Percentiles rank a stretch among this genome's conserved stretches.
These are phyloP conservation scores for Pantala flavescens DNA, from an alignment of 1,140 invertebrate species.

Conservation along the genomic window DNA sequence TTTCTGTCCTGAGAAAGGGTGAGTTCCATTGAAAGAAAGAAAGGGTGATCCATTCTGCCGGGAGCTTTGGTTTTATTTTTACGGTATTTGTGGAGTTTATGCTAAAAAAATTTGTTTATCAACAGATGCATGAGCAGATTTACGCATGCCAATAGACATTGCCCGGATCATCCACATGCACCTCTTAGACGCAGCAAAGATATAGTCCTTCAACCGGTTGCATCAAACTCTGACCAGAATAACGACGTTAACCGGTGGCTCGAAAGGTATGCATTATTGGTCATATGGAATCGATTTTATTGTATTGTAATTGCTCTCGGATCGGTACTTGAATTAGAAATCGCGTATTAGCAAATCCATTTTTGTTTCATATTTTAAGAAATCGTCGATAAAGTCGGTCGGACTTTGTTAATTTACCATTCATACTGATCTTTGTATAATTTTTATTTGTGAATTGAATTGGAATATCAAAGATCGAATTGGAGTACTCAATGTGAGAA, in stretches of 20 bases:
- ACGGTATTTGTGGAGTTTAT: not conserved
- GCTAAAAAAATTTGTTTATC: too few species aligned
- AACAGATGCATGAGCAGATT: slow-evolving; percentile 51
- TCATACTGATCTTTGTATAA: too few species aligned
- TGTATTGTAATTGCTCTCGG: too few species aligned
- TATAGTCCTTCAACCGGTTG: slow-evolving; percentile 40
- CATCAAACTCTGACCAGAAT: slow-evolving; percentile 40
- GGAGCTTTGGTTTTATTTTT: not conserved
- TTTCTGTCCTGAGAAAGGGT: slow-evolving; percentile 54
- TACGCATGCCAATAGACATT: slow-evolving; percentile 73
- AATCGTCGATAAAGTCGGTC: too few species aligned
- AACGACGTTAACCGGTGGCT: slow-evolving; percentile 46
- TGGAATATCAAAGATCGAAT: too few species aligned
- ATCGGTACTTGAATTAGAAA: too few species aligned
- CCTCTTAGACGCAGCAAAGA: slow-evolving; percentile 44
- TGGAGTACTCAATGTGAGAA: too few species aligned
- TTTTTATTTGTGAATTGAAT: too few species aligned
- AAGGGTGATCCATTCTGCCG: not conserved
- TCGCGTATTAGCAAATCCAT: too few species aligned
- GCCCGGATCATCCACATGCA: slow-evolving; percentile 51
- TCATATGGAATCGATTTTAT: too few species aligned
- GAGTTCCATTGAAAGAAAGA: slow-evolving; percentile 27
- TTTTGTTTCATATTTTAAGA: too few species aligned
- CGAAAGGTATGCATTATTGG: slow-evolving; percentile 35
- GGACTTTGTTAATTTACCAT: too few species aligned